Base-by-base conservation (phyloP, 2,797 vertebrate species). In the Arctocebus calabarensis region DNA sequence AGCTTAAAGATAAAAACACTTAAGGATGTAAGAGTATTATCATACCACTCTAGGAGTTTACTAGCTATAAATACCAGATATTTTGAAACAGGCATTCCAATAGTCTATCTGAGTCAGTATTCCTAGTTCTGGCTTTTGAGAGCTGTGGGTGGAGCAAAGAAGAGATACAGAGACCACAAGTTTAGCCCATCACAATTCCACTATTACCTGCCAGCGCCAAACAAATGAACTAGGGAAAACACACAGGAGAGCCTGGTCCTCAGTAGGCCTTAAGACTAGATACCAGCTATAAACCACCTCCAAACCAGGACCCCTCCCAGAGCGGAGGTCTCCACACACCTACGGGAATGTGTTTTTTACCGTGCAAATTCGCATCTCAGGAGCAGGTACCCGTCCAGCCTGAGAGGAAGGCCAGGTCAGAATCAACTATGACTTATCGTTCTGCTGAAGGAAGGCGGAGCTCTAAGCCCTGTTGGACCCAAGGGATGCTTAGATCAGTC, bases 191-290 rank as follows among this genome's bases (percentile, higher is more conserved):
- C 70, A 71, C 70, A 68, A 62, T 23, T 22, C 37, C 10, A 78
- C 62, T 6, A n/a, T 59, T 37, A 84, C 84, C 85, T 88, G 70
- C 3, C 10, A 92, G 85, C 10, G 79, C 57, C 71, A 68, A 96
- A 97, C 95, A 92, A 97, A 97, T 94, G 92, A 88, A 70, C 43
- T 19, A 34, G 25, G 48, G 40, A 59, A 59, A 29, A 48, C 13
- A 23, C 40, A 20, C 4, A 10, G 27, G 77, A 34, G 75, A 25
- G 64, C 79, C 64, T 1, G 0, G 7, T 66, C 43, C 84, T 48
- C 43, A 1, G 29, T 20, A 81, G 62, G 77, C 89, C 16, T 71
- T 25, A 27, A 5, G 40, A 81, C 70, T n/a, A 29, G 87, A 75
- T 23, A 71, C 29, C 84, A 88, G 85, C 85, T 66, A 10, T 1